phyloP scores from a whole-genome alignment of 1,140 invertebrate genomes.

The Colletes latitarsis region DNA sequence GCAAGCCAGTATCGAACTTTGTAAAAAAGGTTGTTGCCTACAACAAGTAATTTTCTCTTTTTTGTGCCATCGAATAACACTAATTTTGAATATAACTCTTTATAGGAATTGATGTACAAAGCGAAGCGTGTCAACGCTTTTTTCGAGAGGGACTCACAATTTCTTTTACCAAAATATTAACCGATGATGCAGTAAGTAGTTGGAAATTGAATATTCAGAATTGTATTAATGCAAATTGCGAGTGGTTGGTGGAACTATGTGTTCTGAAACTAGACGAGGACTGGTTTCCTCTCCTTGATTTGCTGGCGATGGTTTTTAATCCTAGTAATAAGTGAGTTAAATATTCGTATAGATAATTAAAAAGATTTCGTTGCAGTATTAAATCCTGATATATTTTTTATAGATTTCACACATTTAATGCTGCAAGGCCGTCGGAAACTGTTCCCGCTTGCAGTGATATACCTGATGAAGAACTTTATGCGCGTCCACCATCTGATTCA shows the following conservation, averaged over 20 bases:
- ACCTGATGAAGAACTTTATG: slow-evolving; percentile 90
- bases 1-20: slow-evolving; percentile 93
- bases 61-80: neutral
- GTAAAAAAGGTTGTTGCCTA: slow-evolving; percentile 85
- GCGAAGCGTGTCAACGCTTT: slow-evolving; percentile 96
- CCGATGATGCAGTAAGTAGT: slow-evolving; percentile 98
- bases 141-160: slow-evolving; percentile 96
- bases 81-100: neutral
- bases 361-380: neutral
- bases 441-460: slow-evolving; percentile 84
- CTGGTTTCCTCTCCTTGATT: slow-evolving; percentile 95
- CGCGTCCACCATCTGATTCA: slow-evolving; percentile 88
- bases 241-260: slow-evolving; percentile 95
- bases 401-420: slow-evolving; percentile 97
- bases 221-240: slow-evolving; percentile 96
- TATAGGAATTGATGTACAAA: slow-evolving; percentile 92
- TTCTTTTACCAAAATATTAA: slow-evolving; percentile 98
- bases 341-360: neutral
- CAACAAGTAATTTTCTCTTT: slow-evolving; percentile 4
- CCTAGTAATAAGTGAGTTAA: slow-evolving; percentile 92
- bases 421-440: slow-evolving; percentile 90
- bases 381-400: slow-evolving; percentile 64
- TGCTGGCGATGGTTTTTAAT: slow-evolving; percentile 96
- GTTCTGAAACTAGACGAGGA: slow-evolving; percentile 95
- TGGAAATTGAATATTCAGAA: slow-evolving; percentile 99